phyloP scores from a whole-genome alignment of 2,113 vertebrate genomes.

The Carassius auratus region DNA sequence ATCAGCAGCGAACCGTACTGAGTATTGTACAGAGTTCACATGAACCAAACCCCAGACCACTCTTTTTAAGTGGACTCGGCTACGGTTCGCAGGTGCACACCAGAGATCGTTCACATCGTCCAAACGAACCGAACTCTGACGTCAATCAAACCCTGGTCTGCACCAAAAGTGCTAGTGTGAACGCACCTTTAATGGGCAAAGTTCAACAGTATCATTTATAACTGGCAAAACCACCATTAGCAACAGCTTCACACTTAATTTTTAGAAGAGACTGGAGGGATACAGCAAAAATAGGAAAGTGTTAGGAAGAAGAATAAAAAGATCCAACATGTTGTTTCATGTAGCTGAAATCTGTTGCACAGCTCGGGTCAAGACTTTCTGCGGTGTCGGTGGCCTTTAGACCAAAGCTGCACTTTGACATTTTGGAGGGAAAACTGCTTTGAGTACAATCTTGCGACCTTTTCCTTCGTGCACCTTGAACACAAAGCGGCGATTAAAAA shows the following conservation, averaged over 20 bases:
- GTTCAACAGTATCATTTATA: too few relatives aligned
- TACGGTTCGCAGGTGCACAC: too few relatives aligned
- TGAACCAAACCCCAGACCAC: too few relatives aligned
- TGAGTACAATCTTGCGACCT: slow-evolving; percentile 24
- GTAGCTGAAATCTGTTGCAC: neutral
- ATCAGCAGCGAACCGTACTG: too few relatives aligned
- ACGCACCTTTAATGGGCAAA: too few relatives aligned
- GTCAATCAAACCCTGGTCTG: too few relatives aligned
- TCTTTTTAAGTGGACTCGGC: too few relatives aligned
- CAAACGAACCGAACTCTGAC: too few relatives aligned
- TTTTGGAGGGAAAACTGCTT: slow-evolving; percentile 32
- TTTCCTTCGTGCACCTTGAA: slow-evolving; percentile 5
- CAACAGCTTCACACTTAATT: neutral
- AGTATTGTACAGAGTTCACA: too few relatives aligned
- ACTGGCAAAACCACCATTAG: too few relatives aligned
- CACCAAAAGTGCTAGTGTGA: too few relatives aligned
- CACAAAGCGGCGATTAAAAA: slow-evolving; percentile 20
- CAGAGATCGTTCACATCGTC: too few relatives aligned
- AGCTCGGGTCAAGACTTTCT: slow-evolving; percentile 1
- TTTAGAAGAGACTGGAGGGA: neutral
- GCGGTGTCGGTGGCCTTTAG: slow-evolving; percentile 24
- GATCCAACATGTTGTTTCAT: neutral
- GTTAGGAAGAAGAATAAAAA: neutral
- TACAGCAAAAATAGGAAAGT: neutral
- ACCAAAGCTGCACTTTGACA: slow-evolving; percentile 41